Base-by-base conservation (phyloP, 2,113 vertebrate species). In the Epinephelus fuscoguttatus region DNA sequence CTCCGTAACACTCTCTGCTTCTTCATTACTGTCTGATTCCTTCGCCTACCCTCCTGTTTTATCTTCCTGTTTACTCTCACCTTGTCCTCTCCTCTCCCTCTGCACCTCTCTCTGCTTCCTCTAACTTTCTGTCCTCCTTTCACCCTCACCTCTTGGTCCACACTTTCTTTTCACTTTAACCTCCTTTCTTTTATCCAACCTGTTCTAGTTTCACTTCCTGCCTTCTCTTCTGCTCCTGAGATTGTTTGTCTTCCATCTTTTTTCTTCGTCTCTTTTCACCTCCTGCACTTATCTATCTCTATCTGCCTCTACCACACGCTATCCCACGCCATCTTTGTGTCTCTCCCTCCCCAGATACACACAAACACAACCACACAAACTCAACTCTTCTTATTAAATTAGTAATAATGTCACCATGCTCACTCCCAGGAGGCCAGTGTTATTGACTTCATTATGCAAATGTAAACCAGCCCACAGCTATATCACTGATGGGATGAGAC, bases 381-480 rank as follows among this genome's bases (percentile, higher is more conserved):
- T 49, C 45, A 77, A 63, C 67, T 25, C 82, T 86, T 85, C 85
- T 88, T 90, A 93, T 91, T 94, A 91, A 92, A 94, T 93, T 92
- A 91, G 91, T 90, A 91, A 93, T 94, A 92, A 92, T 93, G 93
- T 91, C 87, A 84, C 88, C 86, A 82, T 84, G 83, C 84, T 88
- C 86, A 80, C 80, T 94, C 91, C 89, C 85, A 92, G 85, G 90
- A 93, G 93, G 76, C 81, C 73, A 77, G 72, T 88, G 84, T 92
- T 93, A 92, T 93, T 94, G 93, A 92, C 91, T 93, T 94, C 85
- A 90, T 93, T 94, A 93, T 92, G 92, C 86, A 92, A 92, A 94
- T 92, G 80, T 81, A 86, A 92, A 89, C 88, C 87, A 92, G 89
- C 91, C 90, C 78, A 92, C 76, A 92, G 92, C 90, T 83, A 91